Base-by-base conservation (phyloP, 2,888 invertebrate species). In the Lamellibrachia columna region DNA sequence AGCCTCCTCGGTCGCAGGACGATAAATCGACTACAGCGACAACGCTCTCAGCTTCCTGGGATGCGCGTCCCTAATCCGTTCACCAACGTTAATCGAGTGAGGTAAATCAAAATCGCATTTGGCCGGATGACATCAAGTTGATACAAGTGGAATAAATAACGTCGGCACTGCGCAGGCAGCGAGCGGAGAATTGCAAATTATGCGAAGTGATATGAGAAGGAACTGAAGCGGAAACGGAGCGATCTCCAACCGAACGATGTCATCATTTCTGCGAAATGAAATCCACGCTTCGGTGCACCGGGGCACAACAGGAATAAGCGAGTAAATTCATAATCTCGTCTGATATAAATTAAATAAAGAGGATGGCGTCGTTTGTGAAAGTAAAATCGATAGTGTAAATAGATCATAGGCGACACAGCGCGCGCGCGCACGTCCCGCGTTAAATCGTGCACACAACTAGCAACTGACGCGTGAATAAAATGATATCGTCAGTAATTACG, bases 91-190 rank as follows among this genome's bases (percentile, higher is more conserved):
- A 75, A 75, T 75, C 75, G 75, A 75, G 75, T 75, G 22, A 75
- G 75, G 75, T 75, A 75, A 75, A 75, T 75, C 75, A 75, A 75
- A 75, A 75, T n/a, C 75, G 75, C 75, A 75, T 75, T 75, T 75
- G 75, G 75, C 4, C 15, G 75, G 75, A 75, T 75, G 75, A 75
- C 75, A 75, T 22, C 75, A 22, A 75, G 75, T 75, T 75, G 75
- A 75, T 22, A 75, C 75, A 75, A 75, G 75, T 75, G 75, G 75
- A 15, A 22, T 75, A 75, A 75, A 75, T 75, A 75, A 75, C 75
- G 75, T 6, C 75, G 11, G 75, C n/a, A n/a, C 75, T 6, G 15
- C 0, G 75, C 75, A 11, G 22, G 22, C 75, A 6, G n/a, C 22
- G 75, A n/a, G 15, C 75, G 22, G 22, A n/a, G 75, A 75, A 75